phyloP scores from a whole-genome alignment of 2,113 vertebrate species.

The Ptilorrhoa leucosticta region DNA sequence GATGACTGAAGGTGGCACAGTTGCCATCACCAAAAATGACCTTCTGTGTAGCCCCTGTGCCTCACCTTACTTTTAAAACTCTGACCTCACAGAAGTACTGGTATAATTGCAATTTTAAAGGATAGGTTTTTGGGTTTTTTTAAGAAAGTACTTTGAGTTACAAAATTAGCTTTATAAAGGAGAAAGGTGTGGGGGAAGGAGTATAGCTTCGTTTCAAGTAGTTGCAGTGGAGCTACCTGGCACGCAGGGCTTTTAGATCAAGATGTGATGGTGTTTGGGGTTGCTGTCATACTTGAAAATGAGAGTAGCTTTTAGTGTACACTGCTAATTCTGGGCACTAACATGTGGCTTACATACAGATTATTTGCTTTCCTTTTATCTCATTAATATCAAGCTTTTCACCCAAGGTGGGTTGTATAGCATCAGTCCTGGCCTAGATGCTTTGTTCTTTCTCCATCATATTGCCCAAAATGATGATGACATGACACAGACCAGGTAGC shows the following conservation, averaged over 20 bases:
- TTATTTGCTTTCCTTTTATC: background rate
- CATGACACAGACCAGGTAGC: fast-evolving
- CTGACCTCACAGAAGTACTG: background rate
- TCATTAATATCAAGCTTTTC: background rate
- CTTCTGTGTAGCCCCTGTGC: background rate
- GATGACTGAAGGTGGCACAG: background rate
- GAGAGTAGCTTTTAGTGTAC: background rate
- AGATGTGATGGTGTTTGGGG: background rate
- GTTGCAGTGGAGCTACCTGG: background rate
- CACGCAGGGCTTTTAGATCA: background rate
- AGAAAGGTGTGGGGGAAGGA: background rate
- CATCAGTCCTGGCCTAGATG: background rate
- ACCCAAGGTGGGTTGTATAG: background rate
- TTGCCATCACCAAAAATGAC: background rate
- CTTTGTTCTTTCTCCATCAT: background rate
- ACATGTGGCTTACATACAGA: background rate
- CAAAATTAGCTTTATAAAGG: background rate
- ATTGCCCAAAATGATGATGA: background rate
- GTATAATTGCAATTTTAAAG: background rate
- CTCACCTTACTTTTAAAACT: background rate
- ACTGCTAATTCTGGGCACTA: background rate
- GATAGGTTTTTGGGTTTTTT: background rate
- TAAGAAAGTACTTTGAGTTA: background rate
- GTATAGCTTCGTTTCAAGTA: background rate
- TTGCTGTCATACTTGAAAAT: background rate